Evolutionary conservation across 2,888 invertebrate species (phyloP), one percentile per base, ranked within the genome.

Genomic region (Meloe dianella): DNA sequence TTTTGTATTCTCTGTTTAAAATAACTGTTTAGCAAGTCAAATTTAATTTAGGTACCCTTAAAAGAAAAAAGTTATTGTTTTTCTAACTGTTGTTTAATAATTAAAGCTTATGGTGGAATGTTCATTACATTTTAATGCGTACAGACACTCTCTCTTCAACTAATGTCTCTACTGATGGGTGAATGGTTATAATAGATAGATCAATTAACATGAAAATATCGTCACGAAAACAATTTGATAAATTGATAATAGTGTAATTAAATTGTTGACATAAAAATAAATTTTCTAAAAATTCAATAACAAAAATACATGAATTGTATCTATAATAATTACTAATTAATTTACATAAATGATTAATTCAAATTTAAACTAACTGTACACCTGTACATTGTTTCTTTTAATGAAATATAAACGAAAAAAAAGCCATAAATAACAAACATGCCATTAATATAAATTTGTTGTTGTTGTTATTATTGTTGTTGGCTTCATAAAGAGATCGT

Each of bases 21-120:
- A 9, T 47, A 47, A 47, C 47, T 47, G 47, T 47, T 47, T 47
- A 47, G 7, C 47, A 47, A 47, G 47, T 47, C 17, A 47, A n/a
- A n/a, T n/a, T n/a, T n/a, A 47, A 47, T 47, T 17, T 47, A 47
- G 1, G 14, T 38, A 38, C 38, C 12, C 14, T 0, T 10, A 38
- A n/a, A 38, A 38, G 6, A 14, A n/a, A n/a, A n/a, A n/a, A n/a
- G 38, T 4, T 20, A 20, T 9, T 38, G 38, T 38, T 47, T 47
- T 47, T 47, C 17, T 47, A 47, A 47, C 47, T 47, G 17, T 17
- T 47, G 14, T 38, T 38, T 14, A 38, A 38, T n/a, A 38, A 38
- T 38, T 38, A 38, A 38, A 38, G 3, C 4, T n/a, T 14, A n/a
- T n/a, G n/a, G n/a, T n/a, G n/a, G n/a, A 6, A n/a, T 38, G 38